These are phyloP conservation scores for Carassius carassius DNA, from an alignment of 2,113 vertebrate species.

Conservation along the genomic window DNA sequence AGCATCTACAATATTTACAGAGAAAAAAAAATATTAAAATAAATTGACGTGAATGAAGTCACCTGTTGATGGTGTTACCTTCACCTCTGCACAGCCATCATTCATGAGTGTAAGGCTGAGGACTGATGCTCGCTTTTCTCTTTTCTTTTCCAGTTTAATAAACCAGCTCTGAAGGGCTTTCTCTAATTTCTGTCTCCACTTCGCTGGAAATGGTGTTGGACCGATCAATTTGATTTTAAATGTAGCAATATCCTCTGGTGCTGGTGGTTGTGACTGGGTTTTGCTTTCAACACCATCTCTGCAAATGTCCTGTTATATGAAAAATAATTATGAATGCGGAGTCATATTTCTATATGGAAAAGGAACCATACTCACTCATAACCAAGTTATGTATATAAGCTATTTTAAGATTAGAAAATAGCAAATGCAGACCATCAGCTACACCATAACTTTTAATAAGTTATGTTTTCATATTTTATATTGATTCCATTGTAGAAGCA, in stretches of 20 bases:
- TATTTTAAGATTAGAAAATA: background rate
- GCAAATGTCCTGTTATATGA: background rate
- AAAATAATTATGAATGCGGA: background rate
- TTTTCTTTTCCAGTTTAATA: background rate
- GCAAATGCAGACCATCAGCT: background rate
- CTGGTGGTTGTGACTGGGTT: background rate
- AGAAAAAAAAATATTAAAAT: background rate
- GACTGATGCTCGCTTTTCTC: background rate
- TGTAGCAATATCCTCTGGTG: background rate
- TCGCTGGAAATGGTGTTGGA: background rate
- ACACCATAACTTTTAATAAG: background rate
- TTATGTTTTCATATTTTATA: background rate
- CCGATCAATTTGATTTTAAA: background rate
- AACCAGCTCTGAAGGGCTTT: background rate
- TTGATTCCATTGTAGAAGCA: background rate
- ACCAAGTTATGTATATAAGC: background rate
- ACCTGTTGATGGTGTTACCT: conserved; percentile 55
- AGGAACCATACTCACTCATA: background rate
- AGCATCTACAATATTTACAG: background rate
- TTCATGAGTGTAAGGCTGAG: rapidly evolving
- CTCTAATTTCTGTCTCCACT: rapidly evolving
- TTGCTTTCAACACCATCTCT: background rate
- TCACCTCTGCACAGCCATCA: conserved; percentile 5
- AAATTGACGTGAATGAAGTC: background rate
- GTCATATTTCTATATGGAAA: background rate